A percentile compares a stretch with the other conserved stretches of the same genome.
Conservation (phyloP, 2,113 vertebrate genomes). For the Prochilodus magdalenae region DNA sequence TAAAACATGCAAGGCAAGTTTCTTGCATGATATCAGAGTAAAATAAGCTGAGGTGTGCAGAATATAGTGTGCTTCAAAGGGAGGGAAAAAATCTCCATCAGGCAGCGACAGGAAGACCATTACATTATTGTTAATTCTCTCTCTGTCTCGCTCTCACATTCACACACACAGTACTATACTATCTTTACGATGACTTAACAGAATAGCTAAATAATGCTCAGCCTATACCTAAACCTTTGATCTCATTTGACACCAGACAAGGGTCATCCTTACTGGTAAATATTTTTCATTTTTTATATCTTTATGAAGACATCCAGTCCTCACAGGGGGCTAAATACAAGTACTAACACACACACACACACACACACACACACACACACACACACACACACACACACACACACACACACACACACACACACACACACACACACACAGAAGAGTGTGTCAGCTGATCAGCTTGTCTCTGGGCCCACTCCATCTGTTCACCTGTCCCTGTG, state of each 20-base stretch:
- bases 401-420: slow-evolving; percentile 26
- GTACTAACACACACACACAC: slow-evolving; percentile 41
- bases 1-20: neutral
- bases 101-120: slow-evolving; percentile 28
- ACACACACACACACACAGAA: slow-evolving; percentile 37
- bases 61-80: slow-evolving; percentile 12
- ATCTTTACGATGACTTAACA: neutral
- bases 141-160: neutral
- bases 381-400: slow-evolving; percentile 49
- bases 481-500: slow-evolving; percentile 76
- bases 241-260: too few species aligned
- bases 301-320: neutral
- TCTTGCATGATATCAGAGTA: neutral
- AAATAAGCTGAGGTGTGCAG: slow-evolving; percentile 34
- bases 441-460: slow-evolving; percentile 66
- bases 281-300: neutral
- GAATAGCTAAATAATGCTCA: neutral
- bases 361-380: slow-evolving; percentile 45
- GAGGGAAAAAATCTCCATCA: slow-evolving; percentile 26
- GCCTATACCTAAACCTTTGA: too few species aligned
- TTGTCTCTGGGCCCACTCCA: slow-evolving; percentile 71
- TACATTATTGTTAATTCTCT: slow-evolving; percentile 29
- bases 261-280: too few species aligned
- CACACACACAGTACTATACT: neutral
- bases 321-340: slow-evolving; percentile 21